A percentile compares a stretch with the other conserved stretches of the same genome.
phyloP scores from a whole-genome alignment of 2,797 vertebrate genomes.

The Coranthus polyacanthus region DNA sequence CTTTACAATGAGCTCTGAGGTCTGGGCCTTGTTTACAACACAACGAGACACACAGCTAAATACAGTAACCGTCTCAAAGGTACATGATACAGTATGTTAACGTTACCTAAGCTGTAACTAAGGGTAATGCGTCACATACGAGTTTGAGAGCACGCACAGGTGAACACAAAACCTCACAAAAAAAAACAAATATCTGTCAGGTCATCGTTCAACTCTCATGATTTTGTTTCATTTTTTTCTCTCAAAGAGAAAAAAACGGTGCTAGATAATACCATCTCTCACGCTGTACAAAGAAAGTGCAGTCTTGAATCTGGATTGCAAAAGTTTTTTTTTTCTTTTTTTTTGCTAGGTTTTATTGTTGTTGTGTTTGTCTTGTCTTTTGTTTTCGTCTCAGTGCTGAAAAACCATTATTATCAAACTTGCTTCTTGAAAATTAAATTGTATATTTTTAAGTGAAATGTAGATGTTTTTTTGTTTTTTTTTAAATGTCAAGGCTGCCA shows the following conservation, averaged over 20 bases:
- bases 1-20: too few species aligned
- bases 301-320: conserved; percentile 84
- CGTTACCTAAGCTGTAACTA: conserved; percentile 59
- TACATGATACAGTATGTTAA: conserved; percentile 57
- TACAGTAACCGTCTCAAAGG: conserved; percentile 55
- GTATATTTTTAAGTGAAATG: conserved; percentile 90
- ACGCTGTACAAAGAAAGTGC: conserved; percentile 79
- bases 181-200: conserved; percentile 57
- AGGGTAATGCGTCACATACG: conserved; percentile 48
- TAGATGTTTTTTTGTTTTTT: conserved; percentile 76
- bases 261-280: conserved; percentile 82
- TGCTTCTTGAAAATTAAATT: conserved; percentile 87
- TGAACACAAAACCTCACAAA: conserved; percentile 72
- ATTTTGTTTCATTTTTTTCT: conserved; percentile 62
- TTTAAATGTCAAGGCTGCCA: conserved; percentile 77
- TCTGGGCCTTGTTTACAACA: conserved; percentile 60
- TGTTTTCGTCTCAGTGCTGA: conserved; percentile 85
- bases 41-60: conserved; percentile 43
- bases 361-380: conserved; percentile 78
- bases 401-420: conserved; percentile 86
- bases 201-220: conserved; percentile 68
- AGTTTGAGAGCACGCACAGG: conserved; percentile 62
- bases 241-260: conserved; percentile 82
- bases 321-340: conserved; percentile 73
- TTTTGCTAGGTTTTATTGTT: conserved; percentile 69